Base-by-base conservation (phyloP, 2,888 invertebrate genomes). In the Campoletis raptor region DNA sequence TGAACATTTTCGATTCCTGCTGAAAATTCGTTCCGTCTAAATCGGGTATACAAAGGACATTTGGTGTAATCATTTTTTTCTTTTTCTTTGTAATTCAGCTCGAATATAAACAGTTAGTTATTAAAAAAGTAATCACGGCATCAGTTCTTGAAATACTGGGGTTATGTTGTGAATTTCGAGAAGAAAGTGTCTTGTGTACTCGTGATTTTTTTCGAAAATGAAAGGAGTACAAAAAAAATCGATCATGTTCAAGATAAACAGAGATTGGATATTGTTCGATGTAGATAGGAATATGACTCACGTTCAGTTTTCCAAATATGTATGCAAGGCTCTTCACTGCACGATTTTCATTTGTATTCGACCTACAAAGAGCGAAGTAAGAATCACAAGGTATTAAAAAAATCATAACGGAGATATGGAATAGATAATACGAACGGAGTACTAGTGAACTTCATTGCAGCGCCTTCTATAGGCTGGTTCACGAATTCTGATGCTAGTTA, bases 341-440 rank as follows among this genome's bases (percentile, higher is more conserved):
- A 52, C 69, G 48, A 76, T 64, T 84, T 80, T 80, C 76, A 85
- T 85, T 81, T 42, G 40, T 24, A 48, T 21, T 15, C 30, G 69
- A 81, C 54, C 15, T 18, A 42, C 10, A 57, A 85, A 77, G 72
- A 66, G 64, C 15, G 42, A 10, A 8, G n/a, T 42, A 78, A 54
- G 52, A 52, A 36, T 18, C 21, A 66, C 5, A 24, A 61, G 48
- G 4, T 18, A 64, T 37, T 6, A 12, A 40, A 64, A 73, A 72
- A 81, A 81, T 52, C 61, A 30, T 24, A 24, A 72, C 37, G 48
- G 21, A 61, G 10, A 37, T 81, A 37, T 42, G 64, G 48, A 69
- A 30, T 42, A 24, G 67, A 72, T 42, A 24, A 18, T 52, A 18
- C 73, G 70, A 72, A 69, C 42, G 52, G 73, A 40, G 30, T 52